phyloP scores from a whole-genome alignment of 2,888 invertebrate genomes.

The Polylopha cassiicola region DNA sequence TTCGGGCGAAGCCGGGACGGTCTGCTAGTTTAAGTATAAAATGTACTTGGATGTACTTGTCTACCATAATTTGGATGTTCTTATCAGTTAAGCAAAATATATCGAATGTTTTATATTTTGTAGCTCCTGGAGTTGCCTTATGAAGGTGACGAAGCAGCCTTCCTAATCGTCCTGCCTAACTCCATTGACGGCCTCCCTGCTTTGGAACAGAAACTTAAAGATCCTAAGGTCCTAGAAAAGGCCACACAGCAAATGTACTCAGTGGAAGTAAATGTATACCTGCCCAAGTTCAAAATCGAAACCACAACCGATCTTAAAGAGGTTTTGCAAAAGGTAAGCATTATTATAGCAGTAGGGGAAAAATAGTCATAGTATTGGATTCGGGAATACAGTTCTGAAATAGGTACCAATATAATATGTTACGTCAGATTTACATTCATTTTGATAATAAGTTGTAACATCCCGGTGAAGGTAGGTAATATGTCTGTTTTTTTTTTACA shows the following conservation, averaged over 20 bases:
- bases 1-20: too few species aligned
- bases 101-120: slow-evolving; percentile 28
- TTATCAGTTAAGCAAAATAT: too few species aligned
- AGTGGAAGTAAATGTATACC: slow-evolving; percentile 77
- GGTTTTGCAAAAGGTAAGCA: slow-evolving; percentile 77
- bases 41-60: not conserved
- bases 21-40: not conserved
- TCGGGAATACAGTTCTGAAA: too few species aligned
- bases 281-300: slow-evolving; percentile 90
- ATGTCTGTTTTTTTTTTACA: not conserved
- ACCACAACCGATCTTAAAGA: slow-evolving; percentile 80
- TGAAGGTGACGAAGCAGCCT: slow-evolving; percentile 79
- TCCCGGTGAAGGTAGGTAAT: too few species aligned
- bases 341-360: slow-evolving; percentile 5
- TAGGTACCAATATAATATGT: too few species aligned
- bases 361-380: not conserved
- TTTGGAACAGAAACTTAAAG: too few species aligned
- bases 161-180: slow-evolving; percentile 86
- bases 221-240: too few species aligned
- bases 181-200: slow-evolving; percentile 78
- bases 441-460: too few species aligned
- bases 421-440: too few species aligned
- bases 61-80: too few species aligned
- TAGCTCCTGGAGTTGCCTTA: slow-evolving; percentile 86
- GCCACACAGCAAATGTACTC: slow-evolving; percentile 55